A percentile compares a stretch with the other conserved stretches of the same genome.
Evolutionary conservation across 1,140 invertebrate species (phyloP).

Genomic region (Centruroides vittatus): DNA sequence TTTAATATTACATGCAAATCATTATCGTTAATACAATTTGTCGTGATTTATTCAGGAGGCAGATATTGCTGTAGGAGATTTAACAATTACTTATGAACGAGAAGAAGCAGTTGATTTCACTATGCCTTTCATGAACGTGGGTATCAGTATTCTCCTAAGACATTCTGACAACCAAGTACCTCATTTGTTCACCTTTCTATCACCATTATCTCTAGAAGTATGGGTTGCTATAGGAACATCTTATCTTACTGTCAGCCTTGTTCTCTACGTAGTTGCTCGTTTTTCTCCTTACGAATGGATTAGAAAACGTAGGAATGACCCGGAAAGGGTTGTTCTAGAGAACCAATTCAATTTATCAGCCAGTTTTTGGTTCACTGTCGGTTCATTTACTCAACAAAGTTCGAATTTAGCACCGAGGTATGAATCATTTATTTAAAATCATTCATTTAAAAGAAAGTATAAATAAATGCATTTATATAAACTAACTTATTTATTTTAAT

Average conservation of each 20-base stretch:
- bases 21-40: neutral
- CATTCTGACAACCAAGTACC: conserved; percentile 26
- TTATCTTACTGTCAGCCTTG: conserved; percentile 31
- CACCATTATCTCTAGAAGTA: conserved; percentile 33
- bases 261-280: conserved; percentile 31
- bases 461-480: too few species aligned
- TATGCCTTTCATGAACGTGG: conserved; percentile 90
- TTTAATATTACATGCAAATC: too few species aligned
- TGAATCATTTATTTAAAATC: neutral
- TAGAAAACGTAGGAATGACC: conserved; percentile 9
- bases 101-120: conserved; percentile 85
- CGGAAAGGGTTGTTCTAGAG: conserved; percentile 16
- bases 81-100: conserved; percentile 84
- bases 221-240: conserved; percentile 31
- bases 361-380: conserved; percentile 37
- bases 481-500: too few species aligned
- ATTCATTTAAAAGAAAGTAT: too few species aligned
- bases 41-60: conserved; percentile 43
- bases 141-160: conserved; percentile 26
- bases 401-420: conserved; percentile 32
- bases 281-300: conserved; percentile 32
- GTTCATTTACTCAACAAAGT: conserved; percentile 35
- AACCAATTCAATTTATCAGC: conserved; percentile 31
- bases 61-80: conserved; percentile 80
- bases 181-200: conserved; percentile 31